Conservation (phyloP, 2,113 vertebrate genomes). For the Microcebus griseorufus region DNA sequence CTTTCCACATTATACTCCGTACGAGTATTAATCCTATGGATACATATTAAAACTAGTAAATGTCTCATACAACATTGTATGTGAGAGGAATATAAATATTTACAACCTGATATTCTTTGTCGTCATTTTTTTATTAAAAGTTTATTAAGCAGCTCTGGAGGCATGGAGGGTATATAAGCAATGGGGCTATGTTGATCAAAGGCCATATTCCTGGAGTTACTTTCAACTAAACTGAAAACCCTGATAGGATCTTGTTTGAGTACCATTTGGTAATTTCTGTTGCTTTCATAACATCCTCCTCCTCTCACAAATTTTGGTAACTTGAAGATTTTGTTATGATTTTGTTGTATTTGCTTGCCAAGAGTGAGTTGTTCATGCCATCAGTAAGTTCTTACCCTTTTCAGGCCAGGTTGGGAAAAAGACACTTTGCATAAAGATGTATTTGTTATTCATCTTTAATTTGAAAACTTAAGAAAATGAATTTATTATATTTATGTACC, state of each 20-base stretch:
- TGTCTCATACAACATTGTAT: slow-evolving; percentile 57
- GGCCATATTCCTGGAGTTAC: neutral
- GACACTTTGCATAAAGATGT: neutral
- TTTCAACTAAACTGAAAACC: neutral
- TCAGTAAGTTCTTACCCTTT: neutral
- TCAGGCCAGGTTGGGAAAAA: neutral
- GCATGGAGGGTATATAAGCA: neutral
- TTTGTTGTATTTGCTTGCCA: slow-evolving; percentile 34
- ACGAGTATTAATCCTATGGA: slow-evolving; percentile 79
- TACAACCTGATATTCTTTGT: slow-evolving; percentile 52
- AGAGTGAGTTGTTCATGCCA: neutral
- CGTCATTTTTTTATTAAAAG: slow-evolving; percentile 59
- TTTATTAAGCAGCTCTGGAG: neutral
- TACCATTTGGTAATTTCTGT: neutral
- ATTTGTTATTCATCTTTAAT: slow-evolving; percentile 14
- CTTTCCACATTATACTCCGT: slow-evolving; percentile 76
- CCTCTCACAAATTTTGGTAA: neutral
- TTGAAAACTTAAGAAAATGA: slow-evolving; percentile 43
- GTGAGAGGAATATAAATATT: slow-evolving; percentile 76
- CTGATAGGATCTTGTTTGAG: neutral
- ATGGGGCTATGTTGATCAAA: neutral
- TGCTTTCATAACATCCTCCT: neutral
- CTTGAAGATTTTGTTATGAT: slow-evolving; percentile 34
- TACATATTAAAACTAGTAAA: slow-evolving; percentile 74
- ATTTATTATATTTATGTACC: neutral